Percentiles rank a stretch among this genome's conserved stretches.
Conservation (phyloP, 2,888 invertebrate species). For the Xanthorhoe designata region DNA sequence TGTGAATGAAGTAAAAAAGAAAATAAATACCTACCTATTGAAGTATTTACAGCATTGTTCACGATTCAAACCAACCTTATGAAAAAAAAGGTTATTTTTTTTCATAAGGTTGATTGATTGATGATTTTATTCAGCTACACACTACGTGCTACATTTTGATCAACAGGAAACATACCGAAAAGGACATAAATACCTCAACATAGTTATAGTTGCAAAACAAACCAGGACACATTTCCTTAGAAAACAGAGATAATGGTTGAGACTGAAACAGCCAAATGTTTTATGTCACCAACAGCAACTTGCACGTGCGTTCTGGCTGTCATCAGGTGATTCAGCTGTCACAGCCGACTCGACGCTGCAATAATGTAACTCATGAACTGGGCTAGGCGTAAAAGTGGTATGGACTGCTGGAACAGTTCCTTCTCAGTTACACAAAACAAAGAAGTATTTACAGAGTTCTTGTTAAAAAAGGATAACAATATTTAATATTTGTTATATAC, state of each 20-base stretch:
- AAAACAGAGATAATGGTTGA: not conserved
- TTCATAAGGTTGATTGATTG: no score
- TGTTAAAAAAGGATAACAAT: no score
- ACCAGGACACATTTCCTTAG: not conserved
- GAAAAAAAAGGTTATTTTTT: no score
- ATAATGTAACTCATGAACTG: not conserved
- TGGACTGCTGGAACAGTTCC: no score
- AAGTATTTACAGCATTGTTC: no score
- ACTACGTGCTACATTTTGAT: not conserved
- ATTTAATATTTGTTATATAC: no score
- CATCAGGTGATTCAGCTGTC: not conserved
- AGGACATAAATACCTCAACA: not conserved
- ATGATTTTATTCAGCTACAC: not conserved
- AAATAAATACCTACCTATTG: no score
- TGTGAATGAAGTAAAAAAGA: no score
- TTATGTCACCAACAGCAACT: not conserved
- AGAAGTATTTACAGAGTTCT: no score
- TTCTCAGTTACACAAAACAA: no score
- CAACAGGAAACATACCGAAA: not conserved
- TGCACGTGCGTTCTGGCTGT: not conserved
- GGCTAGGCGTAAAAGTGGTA: no score
- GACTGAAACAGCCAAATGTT: not conserved
- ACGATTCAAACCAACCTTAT: no score
- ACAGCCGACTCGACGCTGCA: not conserved
- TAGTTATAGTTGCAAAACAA: not conserved